phyloP scores from a whole-genome alignment of 2,797 vertebrate species.

The Discoglossus pictus region DNA sequence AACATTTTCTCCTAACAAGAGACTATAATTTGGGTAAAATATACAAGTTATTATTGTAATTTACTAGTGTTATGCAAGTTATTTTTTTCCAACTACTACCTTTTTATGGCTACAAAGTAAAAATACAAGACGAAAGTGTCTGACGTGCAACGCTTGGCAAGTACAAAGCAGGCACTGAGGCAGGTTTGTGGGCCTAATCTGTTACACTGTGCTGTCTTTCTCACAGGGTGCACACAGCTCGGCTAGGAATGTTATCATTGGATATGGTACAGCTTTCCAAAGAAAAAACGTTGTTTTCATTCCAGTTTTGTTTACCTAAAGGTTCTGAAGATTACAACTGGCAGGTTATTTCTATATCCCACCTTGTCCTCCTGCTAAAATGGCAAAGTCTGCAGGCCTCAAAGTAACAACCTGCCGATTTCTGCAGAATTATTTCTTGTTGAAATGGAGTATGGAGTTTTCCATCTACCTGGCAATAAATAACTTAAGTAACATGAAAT shows the following conservation, averaged over 20 bases:
- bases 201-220: constrained; percentile 67
- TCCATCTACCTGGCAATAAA: constrained; percentile 50
- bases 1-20: constrained; percentile 38
- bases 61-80: constrained; percentile 49
- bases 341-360: constrained; percentile 66
- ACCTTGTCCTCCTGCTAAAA: constrained; percentile 42
- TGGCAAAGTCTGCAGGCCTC: constrained; percentile 25
- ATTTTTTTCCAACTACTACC: constrained; percentile 27
- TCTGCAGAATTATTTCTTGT: constrained; percentile 36
- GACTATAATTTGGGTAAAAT: constrained; percentile 48
- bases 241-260: constrained; percentile 71
- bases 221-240: constrained; percentile 58
- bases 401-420: constrained; percentile 57
- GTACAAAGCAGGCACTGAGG: constrained; percentile 65
- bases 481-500: constrained; percentile 8
- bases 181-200: constrained; percentile 38
- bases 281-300: constrained; percentile 67
- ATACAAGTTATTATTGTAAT: constrained; percentile 43
- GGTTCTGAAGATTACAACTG: constrained; percentile 65
- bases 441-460: constrained; percentile 48
- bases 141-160: constrained; percentile 42
- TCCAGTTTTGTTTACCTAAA: constrained; percentile 70
- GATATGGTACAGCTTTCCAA: constrained; percentile 66
- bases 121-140: constrained; percentile 56
- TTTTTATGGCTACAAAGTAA: constrained; percentile 51